These are phyloP conservation scores for Teleopsis dalmanni DNA, from an alignment of 1,140 invertebrate species.

Conservation along the genomic window DNA sequence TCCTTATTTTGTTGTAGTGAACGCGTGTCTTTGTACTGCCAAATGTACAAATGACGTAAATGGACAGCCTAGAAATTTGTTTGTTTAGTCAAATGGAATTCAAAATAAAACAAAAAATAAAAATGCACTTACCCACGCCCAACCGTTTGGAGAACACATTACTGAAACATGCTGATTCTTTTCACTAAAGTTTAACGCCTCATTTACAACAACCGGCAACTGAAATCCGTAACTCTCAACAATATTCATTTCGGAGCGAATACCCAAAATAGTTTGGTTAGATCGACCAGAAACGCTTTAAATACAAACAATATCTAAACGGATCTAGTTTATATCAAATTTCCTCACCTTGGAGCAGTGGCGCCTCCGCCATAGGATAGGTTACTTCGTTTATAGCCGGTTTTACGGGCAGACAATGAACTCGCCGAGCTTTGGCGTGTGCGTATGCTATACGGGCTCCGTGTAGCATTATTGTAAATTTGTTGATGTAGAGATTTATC, in stretches of 20 bases:
- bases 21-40: constrained; percentile 63
- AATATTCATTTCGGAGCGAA: constrained; percentile 59
- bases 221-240: constrained; percentile 70
- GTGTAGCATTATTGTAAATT: constrained; percentile 14
- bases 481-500: constrained; percentile 10
- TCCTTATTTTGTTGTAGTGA: constrained; percentile 13
- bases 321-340: background rate
- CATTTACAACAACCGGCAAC: constrained; percentile 78
- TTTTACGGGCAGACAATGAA: background rate
- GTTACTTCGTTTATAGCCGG: background rate
- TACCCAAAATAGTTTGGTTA: constrained; percentile 59
- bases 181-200: constrained; percentile 75
- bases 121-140: constrained; percentile 57
- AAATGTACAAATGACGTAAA: constrained; percentile 75
- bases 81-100: background rate
- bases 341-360: background rate
- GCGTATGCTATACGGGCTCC: constrained; percentile 26
- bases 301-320: no score
- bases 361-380: background rate
- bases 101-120: background rate
- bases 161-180: constrained; percentile 53
- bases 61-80: constrained; percentile 66
- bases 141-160: constrained; percentile 56
- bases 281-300: constrained; percentile 49
- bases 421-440: constrained; percentile 14